A percentile compares a stretch with the other conserved stretches of the same genome.
These are phyloP conservation scores for Epinotia nisella DNA, from an alignment of 2,888 invertebrate species.

Conservation along the genomic window DNA sequence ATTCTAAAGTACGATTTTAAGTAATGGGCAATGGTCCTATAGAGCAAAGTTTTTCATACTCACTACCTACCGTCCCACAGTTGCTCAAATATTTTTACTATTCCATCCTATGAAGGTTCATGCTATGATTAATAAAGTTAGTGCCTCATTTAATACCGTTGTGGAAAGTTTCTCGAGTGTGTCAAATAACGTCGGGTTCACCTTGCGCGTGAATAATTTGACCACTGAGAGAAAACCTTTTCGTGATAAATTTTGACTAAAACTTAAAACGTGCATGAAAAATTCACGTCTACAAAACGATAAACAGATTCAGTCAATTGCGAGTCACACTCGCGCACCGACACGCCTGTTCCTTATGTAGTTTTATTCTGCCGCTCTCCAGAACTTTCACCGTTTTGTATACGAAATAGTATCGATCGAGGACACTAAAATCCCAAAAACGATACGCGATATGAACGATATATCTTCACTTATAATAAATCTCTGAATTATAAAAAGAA, in stretches of 20 bases:
- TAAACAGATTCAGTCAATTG: not conserved
- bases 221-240: slow-evolving; percentile 50
- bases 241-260: slow-evolving; percentile 47
- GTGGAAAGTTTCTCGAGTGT: slow-evolving; percentile 6
- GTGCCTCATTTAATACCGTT: slow-evolving; percentile 1
- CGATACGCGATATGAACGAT: not conserved
- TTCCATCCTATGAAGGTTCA: not conserved
- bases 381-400: not conserved
- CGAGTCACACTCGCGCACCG: not conserved
- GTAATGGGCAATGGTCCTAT: too few relatives aligned
- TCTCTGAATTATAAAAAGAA: too few relatives aligned
- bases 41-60: too few relatives aligned
- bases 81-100: not conserved
- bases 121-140: slow-evolving; percentile 5
- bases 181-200: slow-evolving; percentile 2
- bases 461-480: too few relatives aligned
- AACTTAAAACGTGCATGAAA: slow-evolving; percentile 30
- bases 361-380: not conserved
- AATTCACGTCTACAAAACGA: slow-evolving; percentile 11
- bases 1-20: too few relatives aligned
- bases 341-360: not conserved
- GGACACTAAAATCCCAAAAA: not conserved
- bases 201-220: slow-evolving; percentile 49
- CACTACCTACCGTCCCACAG: not conserved
- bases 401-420: too few relatives aligned